Conservation (phyloP, 2,797 vertebrate genomes). For the Megalops cyprinoides region DNA sequence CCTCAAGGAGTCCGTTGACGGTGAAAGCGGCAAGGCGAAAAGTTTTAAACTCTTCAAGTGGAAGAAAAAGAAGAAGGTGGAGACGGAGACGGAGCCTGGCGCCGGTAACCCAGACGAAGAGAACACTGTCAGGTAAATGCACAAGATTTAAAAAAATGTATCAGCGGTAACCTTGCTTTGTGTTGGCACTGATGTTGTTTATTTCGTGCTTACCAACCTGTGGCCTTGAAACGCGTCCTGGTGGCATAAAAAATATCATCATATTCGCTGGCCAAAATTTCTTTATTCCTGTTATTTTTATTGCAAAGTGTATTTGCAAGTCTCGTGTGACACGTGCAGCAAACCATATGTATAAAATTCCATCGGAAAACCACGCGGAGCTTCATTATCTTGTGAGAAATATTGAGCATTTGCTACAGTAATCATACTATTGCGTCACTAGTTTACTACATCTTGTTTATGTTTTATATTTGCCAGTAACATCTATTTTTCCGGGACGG, state of each 20-base stretch:
- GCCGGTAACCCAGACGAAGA: background rate
- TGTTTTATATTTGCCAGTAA: too few relatives aligned
- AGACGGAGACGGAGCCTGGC: background rate
- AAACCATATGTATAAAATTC: too few relatives aligned
- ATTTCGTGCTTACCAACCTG: background rate
- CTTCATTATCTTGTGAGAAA: too few relatives aligned
- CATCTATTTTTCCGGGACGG: background rate
- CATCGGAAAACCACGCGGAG: too few relatives aligned
- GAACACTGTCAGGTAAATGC: slow-evolving; percentile 27
- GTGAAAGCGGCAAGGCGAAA: slow-evolving; percentile 4
- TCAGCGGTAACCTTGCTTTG: background rate
- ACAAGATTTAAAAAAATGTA: background rate
- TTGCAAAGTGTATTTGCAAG: too few relatives aligned
- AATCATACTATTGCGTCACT: background rate
- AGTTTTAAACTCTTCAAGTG: slow-evolving; percentile 35
- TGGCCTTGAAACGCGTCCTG: background rate
- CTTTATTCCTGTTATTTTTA: too few relatives aligned
- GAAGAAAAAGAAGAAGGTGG: slow-evolving; percentile 46
- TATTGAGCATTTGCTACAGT: too few relatives aligned
- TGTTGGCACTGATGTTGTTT: background rate
- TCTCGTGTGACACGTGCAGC: too few relatives aligned
- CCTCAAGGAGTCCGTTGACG: slow-evolving; percentile 31
- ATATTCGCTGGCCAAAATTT: too few relatives aligned
- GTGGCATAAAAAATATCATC: too few relatives aligned
- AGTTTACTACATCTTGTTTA: background rate